Conservation (phyloP, 2,888 invertebrate species). For the Noctua janthina region DNA sequence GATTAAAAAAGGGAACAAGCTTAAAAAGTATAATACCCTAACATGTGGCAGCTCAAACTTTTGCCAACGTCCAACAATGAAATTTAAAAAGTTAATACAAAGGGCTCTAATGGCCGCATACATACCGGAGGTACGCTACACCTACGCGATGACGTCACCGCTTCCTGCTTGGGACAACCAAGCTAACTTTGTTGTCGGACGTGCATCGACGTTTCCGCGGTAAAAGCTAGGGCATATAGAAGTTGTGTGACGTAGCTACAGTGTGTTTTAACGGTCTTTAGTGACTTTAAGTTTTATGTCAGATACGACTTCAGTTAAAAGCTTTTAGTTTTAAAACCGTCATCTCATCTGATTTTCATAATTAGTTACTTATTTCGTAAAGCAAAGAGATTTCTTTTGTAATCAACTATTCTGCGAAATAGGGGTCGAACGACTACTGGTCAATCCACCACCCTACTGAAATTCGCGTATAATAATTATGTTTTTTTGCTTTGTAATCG, state of each 20-base stretch:
- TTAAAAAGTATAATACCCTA: conserved; percentile 39
- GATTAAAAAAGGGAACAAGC: conserved; percentile 17
- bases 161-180: conserved; percentile 62
- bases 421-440: conserved; percentile 19
- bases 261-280: conserved; percentile 2
- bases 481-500: conserved; percentile 23
- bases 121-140: conserved; percentile 42
- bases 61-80: conserved; percentile 7
- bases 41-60: conserved; percentile 44
- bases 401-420: conserved; percentile 11
- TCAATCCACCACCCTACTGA: conserved; percentile 6
- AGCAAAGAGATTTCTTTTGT: background rate
- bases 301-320: background rate
- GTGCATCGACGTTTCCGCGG: conserved; percentile 62
- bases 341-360: background rate
- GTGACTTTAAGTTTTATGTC: background rate
- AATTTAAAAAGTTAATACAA: conserved; percentile 59
- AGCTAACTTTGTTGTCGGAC: conserved; percentile 65
- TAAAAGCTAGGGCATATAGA: conserved; percentile 27
- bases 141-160: conserved; percentile 51
- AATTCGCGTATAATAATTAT: conserved; percentile 11
- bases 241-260: conserved; percentile 3
- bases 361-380: background rate
- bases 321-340: background rate
- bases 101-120: conserved; percentile 42